Conservation (phyloP, 1,140 invertebrate species). For the Melipona quadrifasciata region DNA sequence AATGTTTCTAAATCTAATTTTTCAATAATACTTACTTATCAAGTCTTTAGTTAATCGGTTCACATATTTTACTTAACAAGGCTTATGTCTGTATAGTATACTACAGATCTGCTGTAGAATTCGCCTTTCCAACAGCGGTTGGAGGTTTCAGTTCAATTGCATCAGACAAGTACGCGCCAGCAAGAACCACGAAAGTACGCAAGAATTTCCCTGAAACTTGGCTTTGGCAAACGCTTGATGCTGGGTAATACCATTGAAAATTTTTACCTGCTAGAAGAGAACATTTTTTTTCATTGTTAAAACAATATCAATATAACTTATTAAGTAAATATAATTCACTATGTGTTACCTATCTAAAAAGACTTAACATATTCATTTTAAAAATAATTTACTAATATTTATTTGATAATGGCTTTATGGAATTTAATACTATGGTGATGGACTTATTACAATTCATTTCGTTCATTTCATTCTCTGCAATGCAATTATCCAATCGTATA, state of each 20-base stretch:
- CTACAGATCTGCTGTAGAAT: conserved; percentile 81
- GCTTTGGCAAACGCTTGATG: conserved; percentile 84
- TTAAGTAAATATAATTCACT: neutral
- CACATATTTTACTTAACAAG: conserved; percentile 59
- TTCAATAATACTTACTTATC: conserved; percentile 29
- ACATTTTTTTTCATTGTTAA: conserved; percentile 19
- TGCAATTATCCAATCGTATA: neutral
- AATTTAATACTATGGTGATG: conserved; percentile 19
- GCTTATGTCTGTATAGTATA: conserved; percentile 82
- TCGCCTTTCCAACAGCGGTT: conserved; percentile 70
- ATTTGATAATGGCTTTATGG: neutral
- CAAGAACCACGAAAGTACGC: conserved; percentile 78
- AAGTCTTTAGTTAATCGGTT: conserved; percentile 29
- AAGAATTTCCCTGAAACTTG: conserved; percentile 86
- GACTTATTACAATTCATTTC: conserved; percentile 3
- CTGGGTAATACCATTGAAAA: conserved; percentile 81
- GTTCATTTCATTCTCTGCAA: neutral
- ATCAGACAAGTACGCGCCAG: conserved; percentile 67
- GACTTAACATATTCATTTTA: neutral
- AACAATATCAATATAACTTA: conserved; percentile 8
- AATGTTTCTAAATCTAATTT: conserved; percentile 46
- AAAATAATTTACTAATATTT: conserved; percentile 10
- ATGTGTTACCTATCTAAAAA: conserved; percentile 2
- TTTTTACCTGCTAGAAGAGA: conserved; percentile 59
- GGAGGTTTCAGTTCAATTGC: conserved; percentile 70